phyloP scores from a whole-genome alignment of 2,113 vertebrate species.

The Hippopotamus amphibius region DNA sequence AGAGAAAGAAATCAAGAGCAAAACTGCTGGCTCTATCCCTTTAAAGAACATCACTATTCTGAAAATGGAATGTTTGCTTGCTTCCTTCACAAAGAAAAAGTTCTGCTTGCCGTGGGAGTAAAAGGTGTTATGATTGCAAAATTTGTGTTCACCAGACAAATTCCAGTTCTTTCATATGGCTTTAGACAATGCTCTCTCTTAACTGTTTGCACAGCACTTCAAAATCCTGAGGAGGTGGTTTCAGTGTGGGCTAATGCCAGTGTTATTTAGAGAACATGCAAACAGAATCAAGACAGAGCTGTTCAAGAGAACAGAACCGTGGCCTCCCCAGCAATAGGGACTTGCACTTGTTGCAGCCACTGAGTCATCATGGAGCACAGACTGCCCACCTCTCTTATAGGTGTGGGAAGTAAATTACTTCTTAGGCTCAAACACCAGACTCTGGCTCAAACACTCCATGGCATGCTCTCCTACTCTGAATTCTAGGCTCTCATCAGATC shows the following conservation, averaged over 20 bases:
- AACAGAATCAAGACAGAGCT: conserved; percentile 21
- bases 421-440: conserved; percentile 30
- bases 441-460: background rate
- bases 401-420: conserved; percentile 18
- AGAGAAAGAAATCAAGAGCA: conserved; percentile 49
- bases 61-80: conserved; percentile 68
- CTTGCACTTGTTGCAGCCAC: conserved; percentile 17
- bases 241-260: conserved; percentile 69
- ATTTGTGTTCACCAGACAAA: conserved; percentile 68
- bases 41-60: conserved; percentile 67
- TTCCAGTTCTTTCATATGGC: conserved; percentile 72
- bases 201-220: conserved; percentile 73
- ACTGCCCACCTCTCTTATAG: conserved; percentile 16
- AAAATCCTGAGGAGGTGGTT: conserved; percentile 72
- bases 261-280: conserved; percentile 72
- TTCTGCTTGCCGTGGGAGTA: conserved; percentile 68
- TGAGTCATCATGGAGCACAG: background rate
- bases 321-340: conserved; percentile 10
- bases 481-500: conserved; percentile 1
- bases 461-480: background rate
- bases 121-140: conserved; percentile 76
- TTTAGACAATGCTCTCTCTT: conserved; percentile 65
- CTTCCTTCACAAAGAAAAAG: conserved; percentile 71
- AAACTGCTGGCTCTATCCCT: conserved; percentile 32
- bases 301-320: conserved; percentile 57